phyloP scores from a whole-genome alignment of 2,888 invertebrate genomes.

The Platycheirus albimanus region DNA sequence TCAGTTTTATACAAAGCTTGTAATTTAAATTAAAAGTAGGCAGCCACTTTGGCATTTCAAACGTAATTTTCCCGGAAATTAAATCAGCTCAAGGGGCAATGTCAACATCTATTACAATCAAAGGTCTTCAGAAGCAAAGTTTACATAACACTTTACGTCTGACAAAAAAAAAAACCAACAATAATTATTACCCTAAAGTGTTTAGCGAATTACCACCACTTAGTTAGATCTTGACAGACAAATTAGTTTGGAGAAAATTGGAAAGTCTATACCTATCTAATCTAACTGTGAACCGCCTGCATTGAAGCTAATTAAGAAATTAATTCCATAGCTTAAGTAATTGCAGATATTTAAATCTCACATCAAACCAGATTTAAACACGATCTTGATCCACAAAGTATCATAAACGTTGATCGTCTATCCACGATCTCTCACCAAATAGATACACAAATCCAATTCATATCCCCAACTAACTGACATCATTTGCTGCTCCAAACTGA shows the following conservation, averaged over 20 bases:
- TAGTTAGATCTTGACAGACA: slow-evolving; percentile 24
- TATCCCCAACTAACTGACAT: slow-evolving; percentile 63
- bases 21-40: too few species aligned
- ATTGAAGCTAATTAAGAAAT: slow-evolving; percentile 53
- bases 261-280: slow-evolving; percentile 33
- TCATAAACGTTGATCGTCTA: slow-evolving; percentile 53
- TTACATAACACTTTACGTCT: too few species aligned
- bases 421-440: slow-evolving; percentile 57
- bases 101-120: slow-evolving; percentile 13
- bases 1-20: too few species aligned
- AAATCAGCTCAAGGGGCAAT: neutral
- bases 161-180: too few species aligned
- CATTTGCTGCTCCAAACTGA: slow-evolving; percentile 38
- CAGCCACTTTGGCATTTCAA: too few species aligned
- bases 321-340: slow-evolving; percentile 55
- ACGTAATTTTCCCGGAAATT: too few species aligned
- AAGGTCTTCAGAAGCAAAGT: neutral
- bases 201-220: slow-evolving; percentile 26
- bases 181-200: slow-evolving; percentile 9
- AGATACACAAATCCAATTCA: slow-evolving; percentile 40
- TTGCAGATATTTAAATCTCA: slow-evolving; percentile 43
- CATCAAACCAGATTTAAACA: slow-evolving; percentile 38
- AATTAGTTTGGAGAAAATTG: slow-evolving; percentile 30
- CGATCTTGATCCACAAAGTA: slow-evolving; percentile 38
- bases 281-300: neutral